These are phyloP conservation scores for Eupithecia centaureata DNA, from an alignment of 2,888 invertebrate species.

Conservation along the genomic window DNA sequence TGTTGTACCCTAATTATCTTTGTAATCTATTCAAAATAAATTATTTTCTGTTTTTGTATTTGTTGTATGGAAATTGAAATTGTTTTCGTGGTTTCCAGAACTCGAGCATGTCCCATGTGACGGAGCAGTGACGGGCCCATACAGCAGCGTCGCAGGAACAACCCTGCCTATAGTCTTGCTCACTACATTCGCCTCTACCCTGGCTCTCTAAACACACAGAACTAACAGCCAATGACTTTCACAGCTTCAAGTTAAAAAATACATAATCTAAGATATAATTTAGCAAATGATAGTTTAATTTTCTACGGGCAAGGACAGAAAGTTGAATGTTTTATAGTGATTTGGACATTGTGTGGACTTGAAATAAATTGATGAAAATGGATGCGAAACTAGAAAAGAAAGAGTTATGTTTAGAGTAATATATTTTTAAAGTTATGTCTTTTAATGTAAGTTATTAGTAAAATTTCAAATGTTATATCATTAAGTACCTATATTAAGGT, in stretches of 20 bases:
- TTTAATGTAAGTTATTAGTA: constrained; percentile 43
- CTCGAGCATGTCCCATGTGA: constrained; percentile 79
- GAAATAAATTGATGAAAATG: constrained; percentile 8
- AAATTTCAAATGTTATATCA: constrained; percentile 39
- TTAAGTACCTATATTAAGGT: constrained; percentile 43
- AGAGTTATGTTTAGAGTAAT: constrained; percentile 4
- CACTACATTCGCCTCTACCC: constrained; percentile 74
- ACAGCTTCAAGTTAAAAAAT: constrained; percentile 30
- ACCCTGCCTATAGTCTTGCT: constrained; percentile 71
- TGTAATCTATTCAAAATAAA: too few relatives aligned
- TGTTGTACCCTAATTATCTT: too few relatives aligned
- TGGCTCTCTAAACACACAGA: constrained; percentile 65
- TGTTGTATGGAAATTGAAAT: too few relatives aligned
- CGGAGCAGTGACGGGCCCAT: constrained; percentile 78
- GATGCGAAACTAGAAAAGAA: neutral
- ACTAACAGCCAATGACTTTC: constrained; percentile 15
- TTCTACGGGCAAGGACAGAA: constrained; percentile 32
- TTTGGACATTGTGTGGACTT: constrained; percentile 22
- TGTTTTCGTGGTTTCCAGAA: constrained; percentile 59
- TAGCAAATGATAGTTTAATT: constrained; percentile 31
- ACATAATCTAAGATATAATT: constrained; percentile 25
- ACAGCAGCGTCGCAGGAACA: constrained; percentile 78
- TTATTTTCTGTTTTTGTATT: too few relatives aligned
- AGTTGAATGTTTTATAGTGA: constrained; percentile 24
- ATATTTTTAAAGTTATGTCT: constrained; percentile 23